These are phyloP conservation scores for Leucophenga montana DNA, from an alignment of 2,888 invertebrate species.

Conservation along the genomic window DNA sequence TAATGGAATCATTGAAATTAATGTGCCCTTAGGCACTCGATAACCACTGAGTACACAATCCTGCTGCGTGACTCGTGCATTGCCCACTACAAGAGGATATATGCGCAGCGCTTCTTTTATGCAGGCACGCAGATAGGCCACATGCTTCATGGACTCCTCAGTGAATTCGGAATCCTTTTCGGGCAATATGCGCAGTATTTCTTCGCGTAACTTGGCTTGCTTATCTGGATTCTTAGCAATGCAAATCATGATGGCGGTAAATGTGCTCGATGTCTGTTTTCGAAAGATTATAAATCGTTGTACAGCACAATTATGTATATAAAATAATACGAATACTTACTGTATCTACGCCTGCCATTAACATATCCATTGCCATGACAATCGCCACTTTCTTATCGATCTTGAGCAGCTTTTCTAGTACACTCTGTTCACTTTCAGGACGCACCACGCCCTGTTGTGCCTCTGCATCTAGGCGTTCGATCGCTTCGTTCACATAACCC, in stretches of 20 bases:
- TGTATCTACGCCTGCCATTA: slow-evolving; percentile 82
- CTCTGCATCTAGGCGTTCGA: slow-evolving; percentile 51
- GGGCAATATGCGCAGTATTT: slow-evolving; percentile 74
- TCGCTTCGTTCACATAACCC: slow-evolving; percentile 68
- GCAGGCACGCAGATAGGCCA: slow-evolving; percentile 81
- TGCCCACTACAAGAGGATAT: slow-evolving; percentile 77
- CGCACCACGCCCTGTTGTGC: slow-evolving; percentile 40
- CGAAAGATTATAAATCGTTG: no score
- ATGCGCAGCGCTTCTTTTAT: slow-evolving; percentile 82
- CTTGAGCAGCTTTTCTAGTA: slow-evolving; percentile 78
- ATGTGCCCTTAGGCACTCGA: slow-evolving; percentile 78
- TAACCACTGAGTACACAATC: slow-evolving; percentile 80
- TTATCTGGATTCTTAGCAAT: slow-evolving; percentile 79
- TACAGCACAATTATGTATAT: no score
- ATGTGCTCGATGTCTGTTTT: slow-evolving; percentile 59
- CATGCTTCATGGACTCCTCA: slow-evolving; percentile 72
- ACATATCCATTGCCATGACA: slow-evolving; percentile 81
- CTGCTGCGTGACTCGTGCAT: slow-evolving; percentile 74
- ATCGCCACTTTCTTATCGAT: slow-evolving; percentile 78
- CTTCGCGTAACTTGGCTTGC: slow-evolving; percentile 78
- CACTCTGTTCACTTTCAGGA: slow-evolving; percentile 74
- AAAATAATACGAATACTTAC: slow-evolving; percentile 72
- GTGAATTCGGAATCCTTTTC: slow-evolving; percentile 73
- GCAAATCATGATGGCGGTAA: slow-evolving; percentile 51
- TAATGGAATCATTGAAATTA: slow-evolving; percentile 81